Conservation (phyloP, 1,140 invertebrate genomes). For the Cheumatopsyche charites region DNA sequence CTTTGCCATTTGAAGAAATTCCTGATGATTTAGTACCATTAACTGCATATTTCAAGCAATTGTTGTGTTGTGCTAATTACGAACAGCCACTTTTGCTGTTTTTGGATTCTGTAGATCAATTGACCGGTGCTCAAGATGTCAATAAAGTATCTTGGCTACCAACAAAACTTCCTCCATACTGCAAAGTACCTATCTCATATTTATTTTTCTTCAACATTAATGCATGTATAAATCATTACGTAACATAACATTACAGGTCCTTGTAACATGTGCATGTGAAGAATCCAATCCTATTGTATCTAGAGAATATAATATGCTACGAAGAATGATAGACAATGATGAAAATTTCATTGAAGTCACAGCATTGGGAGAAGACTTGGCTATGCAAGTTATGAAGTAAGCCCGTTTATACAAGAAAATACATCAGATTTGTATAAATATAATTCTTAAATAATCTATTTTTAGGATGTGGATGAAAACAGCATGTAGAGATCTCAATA, state of each 20-base stretch:
- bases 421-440: too few species aligned
- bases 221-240: neutral
- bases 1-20: constrained; percentile 89
- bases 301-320: constrained; percentile 82
- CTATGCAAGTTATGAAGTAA: constrained; percentile 89
- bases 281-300: constrained; percentile 86
- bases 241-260: constrained; percentile 66
- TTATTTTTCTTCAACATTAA: neutral
- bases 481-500: constrained; percentile 85
- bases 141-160: constrained; percentile 98
- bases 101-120: constrained; percentile 91
- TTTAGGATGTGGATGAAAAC: constrained; percentile 89
- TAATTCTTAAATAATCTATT: too few species aligned
- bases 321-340: constrained; percentile 87
- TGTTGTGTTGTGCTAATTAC: constrained; percentile 79
- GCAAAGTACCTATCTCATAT: constrained; percentile 71
- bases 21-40: constrained; percentile 95
- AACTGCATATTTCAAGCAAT: constrained; percentile 93
- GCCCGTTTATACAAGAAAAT: too few species aligned
- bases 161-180: constrained; percentile 84
- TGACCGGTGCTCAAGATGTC: constrained; percentile 92
- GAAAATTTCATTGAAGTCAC: constrained; percentile 94
- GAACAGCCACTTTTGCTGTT: constrained; percentile 87
- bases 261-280: constrained; percentile 88
- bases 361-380: constrained; percentile 89